Conservation (phyloP, 2,113 vertebrate genomes). For the Pantherophis guttatus region DNA sequence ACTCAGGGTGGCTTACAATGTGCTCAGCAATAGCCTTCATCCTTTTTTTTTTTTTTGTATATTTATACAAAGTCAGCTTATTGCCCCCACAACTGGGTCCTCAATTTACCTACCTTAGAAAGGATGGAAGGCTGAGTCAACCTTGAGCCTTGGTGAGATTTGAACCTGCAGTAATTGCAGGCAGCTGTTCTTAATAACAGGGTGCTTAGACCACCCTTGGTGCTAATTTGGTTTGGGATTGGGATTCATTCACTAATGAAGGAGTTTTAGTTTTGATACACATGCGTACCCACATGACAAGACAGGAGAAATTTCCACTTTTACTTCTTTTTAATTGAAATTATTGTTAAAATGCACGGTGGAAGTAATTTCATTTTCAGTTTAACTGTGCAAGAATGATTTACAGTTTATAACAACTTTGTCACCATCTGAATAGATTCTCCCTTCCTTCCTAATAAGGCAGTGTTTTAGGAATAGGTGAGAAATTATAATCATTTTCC, state of each 20-base stretch:
- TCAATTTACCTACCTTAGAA: too few relatives aligned
- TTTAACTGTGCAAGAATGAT: not conserved
- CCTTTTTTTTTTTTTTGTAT: too few relatives aligned
- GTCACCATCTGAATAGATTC: not conserved
- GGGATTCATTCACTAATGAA: not conserved
- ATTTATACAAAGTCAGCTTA: too few relatives aligned
- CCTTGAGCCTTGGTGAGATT: too few relatives aligned
- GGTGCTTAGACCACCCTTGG: too few relatives aligned
- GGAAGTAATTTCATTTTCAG: not conserved
- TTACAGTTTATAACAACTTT: not conserved
- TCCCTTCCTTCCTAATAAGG: not conserved
- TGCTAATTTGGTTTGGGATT: not conserved
- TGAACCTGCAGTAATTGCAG: too few relatives aligned
- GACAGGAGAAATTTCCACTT: not conserved
- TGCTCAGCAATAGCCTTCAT: too few relatives aligned
- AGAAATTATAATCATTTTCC: too few relatives aligned
- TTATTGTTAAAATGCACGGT: not conserved
- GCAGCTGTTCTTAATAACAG: too few relatives aligned
- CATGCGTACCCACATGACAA: not conserved
- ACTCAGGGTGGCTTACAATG: too few relatives aligned
- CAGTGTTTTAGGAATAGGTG: not conserved
- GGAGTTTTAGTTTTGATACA: not conserved
- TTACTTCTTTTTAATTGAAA: not conserved
- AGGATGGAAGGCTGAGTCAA: too few relatives aligned
- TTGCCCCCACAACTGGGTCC: too few relatives aligned